Percentiles rank a stretch among this genome's conserved stretches.
These are phyloP conservation scores for Brenthis hecate DNA, from an alignment of 2,888 invertebrate genomes.

Conservation along the genomic window DNA sequence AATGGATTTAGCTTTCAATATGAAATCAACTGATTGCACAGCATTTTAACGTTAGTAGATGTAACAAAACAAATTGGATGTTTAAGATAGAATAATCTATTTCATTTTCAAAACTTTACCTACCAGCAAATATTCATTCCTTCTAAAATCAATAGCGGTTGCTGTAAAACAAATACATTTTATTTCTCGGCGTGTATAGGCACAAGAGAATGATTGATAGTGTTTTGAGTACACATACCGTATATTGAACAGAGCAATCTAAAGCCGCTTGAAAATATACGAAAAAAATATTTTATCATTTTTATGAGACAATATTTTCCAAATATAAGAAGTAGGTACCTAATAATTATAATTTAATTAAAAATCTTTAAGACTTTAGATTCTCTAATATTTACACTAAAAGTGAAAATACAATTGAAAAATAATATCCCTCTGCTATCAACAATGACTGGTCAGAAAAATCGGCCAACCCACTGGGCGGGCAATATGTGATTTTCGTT, in stretches of 20 bases:
- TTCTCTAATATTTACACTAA: slow-evolving; percentile 42
- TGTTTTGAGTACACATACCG: slow-evolving; percentile 69
- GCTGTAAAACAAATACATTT: slow-evolving; percentile 72
- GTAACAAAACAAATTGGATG: neutral
- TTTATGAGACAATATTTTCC: slow-evolving; percentile 38
- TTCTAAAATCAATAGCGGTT: slow-evolving; percentile 71
- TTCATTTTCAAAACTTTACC: neutral
- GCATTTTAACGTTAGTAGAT: neutral
- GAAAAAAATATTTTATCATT: slow-evolving; percentile 43
- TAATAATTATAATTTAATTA: slow-evolving; percentile 21
- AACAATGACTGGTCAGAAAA: slow-evolving; percentile 54
- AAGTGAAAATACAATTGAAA: slow-evolving; percentile 50
- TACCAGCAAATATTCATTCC: slow-evolving; percentile 56
- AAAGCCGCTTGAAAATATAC: slow-evolving; percentile 54
- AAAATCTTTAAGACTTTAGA: slow-evolving; percentile 20
- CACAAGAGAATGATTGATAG: slow-evolving; percentile 75
- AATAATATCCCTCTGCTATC: slow-evolving; percentile 48
- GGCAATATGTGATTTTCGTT: slow-evolving; percentile 60
- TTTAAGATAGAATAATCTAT: neutral
- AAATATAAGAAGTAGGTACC: slow-evolving; percentile 16
- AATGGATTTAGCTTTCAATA: slow-evolving; percentile 71
- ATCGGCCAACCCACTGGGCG: slow-evolving; percentile 44
- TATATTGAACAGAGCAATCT: slow-evolving; percentile 64
- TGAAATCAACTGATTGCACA: slow-evolving; percentile 31
- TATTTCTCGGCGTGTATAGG: slow-evolving; percentile 70